Conservation (phyloP, 2,888 invertebrate genomes). For the Strigamia maritima region DNA sequence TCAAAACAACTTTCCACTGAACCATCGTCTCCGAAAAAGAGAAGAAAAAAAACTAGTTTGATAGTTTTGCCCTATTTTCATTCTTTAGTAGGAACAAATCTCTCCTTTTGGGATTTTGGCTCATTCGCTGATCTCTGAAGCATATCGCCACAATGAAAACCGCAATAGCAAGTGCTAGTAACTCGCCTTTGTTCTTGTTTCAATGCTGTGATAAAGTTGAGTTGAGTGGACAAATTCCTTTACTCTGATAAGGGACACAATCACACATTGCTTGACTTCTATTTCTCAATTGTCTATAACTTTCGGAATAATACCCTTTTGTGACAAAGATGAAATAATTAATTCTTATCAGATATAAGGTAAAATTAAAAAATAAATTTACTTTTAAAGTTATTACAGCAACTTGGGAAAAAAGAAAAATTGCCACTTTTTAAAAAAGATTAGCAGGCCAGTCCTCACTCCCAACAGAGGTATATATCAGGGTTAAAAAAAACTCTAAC, state of each 20-base stretch:
- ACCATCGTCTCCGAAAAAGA: background rate
- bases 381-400: background rate
- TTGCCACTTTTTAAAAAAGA: background rate
- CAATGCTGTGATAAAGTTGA: conserved; percentile 32
- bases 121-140: conserved; percentile 24
- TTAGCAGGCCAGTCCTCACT: background rate
- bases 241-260: background rate
- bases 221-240: conserved; percentile 31
- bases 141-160: conserved; percentile 31
- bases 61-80: conserved; percentile 17
- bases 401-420: background rate
- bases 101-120: conserved; percentile 8
- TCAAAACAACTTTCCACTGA: background rate
- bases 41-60: background rate
- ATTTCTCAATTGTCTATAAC: background rate
- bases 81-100: conserved; percentile 26
- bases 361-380: background rate
- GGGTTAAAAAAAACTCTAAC: background rate
- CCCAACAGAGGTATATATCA: background rate
- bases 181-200: conserved; percentile 31
- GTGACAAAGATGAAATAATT: background rate
- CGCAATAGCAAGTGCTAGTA: conserved; percentile 22
- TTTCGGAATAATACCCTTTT: background rate
- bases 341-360: background rate
- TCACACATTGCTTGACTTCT: background rate